Evolutionary conservation across 2,797 vertebrate species (phyloP).

Genomic region (Tamandua tetradactyla): DNA sequence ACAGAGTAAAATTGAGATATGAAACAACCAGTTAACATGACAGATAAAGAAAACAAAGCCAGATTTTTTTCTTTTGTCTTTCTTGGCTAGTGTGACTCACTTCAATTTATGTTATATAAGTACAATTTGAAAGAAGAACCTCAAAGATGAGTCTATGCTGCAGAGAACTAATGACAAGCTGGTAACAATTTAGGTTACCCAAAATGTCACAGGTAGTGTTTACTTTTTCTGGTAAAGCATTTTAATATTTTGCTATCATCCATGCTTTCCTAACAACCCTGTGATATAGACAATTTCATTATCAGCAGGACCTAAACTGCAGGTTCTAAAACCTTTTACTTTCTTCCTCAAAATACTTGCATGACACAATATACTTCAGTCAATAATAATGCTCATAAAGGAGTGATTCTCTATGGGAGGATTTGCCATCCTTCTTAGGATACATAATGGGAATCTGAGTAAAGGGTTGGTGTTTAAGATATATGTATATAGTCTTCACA

Average conservation of each 20-base stretch:
- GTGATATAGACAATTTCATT: background rate
- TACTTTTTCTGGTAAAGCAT: background rate
- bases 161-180: background rate
- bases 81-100: background rate
- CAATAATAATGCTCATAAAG: background rate
- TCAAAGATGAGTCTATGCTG: too few species aligned
- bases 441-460: background rate
- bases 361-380: background rate
- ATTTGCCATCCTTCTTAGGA: background rate
- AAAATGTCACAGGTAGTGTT: background rate
- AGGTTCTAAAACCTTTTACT: background rate
- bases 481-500: background rate
- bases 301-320: background rate
- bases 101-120: background rate
- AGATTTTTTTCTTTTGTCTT: background rate
- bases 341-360: background rate
- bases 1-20: background rate
- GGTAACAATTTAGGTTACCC: background rate
- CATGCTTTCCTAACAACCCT: background rate
- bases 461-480: background rate
- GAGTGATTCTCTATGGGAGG: background rate
- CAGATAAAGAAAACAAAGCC: background rate
- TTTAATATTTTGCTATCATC: conserved; percentile 28
- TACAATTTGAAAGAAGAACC: background rate
- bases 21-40: background rate